Evolutionary conservation across 2,888 invertebrate genomes (phyloP).

Genomic region (Oithona nana): DNA sequence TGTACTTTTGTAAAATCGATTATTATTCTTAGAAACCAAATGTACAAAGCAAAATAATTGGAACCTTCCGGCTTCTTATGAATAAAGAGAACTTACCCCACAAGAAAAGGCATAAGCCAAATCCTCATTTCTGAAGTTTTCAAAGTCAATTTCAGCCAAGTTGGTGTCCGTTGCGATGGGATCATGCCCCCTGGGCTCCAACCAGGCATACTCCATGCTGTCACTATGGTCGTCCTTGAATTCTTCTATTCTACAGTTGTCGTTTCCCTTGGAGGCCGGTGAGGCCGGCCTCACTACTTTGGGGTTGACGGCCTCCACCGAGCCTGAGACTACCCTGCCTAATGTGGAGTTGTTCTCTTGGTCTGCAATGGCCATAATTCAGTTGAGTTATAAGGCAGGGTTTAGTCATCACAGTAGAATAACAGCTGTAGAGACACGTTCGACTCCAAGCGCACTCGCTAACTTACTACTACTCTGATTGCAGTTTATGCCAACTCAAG

Average conservation of each 20-base stretch:
- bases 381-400: too few relatives aligned
- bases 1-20: too few relatives aligned
- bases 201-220: conserved; percentile 10
- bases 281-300: neutral
- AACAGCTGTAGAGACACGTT: too few relatives aligned
- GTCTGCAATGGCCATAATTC: neutral
- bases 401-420: too few relatives aligned
- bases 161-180: conserved; percentile 13
- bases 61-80: too few relatives aligned
- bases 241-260: neutral
- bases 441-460: too few relatives aligned
- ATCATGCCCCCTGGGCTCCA: conserved; percentile 6
- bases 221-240: neutral
- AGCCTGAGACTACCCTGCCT: neutral
- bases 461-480: too few relatives aligned
- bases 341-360: neutral
- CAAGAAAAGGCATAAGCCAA: conserved; percentile 11
- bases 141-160: conserved; percentile 14
- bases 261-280: neutral
- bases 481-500: too few relatives aligned
- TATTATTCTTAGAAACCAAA: too few relatives aligned
- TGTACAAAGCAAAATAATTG: too few relatives aligned
- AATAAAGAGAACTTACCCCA: too few relatives aligned
- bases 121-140: conserved; percentile 15
- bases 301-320: neutral